Evolutionary conservation across 2,797 vertebrate species (phyloP).

Genomic region (Chelmon rostratus): DNA sequence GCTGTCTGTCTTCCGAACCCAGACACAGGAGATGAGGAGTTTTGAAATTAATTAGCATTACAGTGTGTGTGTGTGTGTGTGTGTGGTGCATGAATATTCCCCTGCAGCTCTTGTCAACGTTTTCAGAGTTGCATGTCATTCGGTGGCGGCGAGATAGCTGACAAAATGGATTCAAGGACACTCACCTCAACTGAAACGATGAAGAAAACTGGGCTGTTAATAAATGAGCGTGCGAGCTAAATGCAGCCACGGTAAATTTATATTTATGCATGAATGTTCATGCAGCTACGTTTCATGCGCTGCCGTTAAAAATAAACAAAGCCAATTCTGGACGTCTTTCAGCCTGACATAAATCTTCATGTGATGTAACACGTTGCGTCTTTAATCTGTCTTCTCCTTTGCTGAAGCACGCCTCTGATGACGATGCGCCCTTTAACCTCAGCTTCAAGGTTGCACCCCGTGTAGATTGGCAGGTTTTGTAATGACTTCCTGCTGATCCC

Average conservation of each 20-base stretch:
- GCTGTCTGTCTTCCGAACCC: constrained; percentile 51
- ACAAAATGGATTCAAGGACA: constrained; percentile 46
- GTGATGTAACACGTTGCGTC: constrained; percentile 16
- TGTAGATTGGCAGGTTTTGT: constrained; percentile 59
- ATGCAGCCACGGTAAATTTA: constrained; percentile 15
- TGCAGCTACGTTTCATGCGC: constrained; percentile 2
- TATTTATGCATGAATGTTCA: background rate
- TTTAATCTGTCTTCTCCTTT: constrained; percentile 39
- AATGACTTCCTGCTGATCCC: constrained; percentile 59
- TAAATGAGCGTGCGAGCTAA: constrained; percentile 1
- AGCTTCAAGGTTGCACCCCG: constrained; percentile 42
- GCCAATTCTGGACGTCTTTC: background rate
- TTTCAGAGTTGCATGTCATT: constrained; percentile 58
- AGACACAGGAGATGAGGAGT: constrained; percentile 46
- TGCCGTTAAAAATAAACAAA: constrained; percentile 29
- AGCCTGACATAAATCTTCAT: background rate
- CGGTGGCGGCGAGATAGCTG: constrained; percentile 48
- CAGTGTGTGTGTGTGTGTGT: constrained; percentile 10
- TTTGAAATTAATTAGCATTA: constrained; percentile 53
- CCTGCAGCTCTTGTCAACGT: constrained; percentile 56
- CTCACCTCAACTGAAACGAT: constrained; percentile 17
- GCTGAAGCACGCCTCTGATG: constrained; percentile 15
- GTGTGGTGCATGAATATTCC: constrained; percentile 55
- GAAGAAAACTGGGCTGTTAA: constrained; percentile 8
- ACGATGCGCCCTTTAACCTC: constrained; percentile 13